Evolutionary conservation across 2,797 vertebrate genomes (phyloP), one percentile per base, ranked within the genome.

Genomic region (Tarsius wallacei): DNA sequence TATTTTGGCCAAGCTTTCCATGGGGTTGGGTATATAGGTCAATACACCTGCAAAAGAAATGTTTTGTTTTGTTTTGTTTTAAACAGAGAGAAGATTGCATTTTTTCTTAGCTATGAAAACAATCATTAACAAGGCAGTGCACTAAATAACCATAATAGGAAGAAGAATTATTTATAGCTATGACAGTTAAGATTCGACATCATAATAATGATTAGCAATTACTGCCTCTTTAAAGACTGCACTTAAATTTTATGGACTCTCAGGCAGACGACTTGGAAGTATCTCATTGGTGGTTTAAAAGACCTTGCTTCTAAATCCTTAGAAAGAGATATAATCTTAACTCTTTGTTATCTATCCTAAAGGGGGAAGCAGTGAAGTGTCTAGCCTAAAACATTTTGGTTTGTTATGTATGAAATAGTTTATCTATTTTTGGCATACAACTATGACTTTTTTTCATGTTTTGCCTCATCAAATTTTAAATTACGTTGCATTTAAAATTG

Each of bases 131-230:
- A 76, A 3, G 28, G 0, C 21, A 85, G 64, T 59, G 2, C 3
- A 68, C 36, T 87, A 81, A 85, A 63, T 82, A 85, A 36, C 5
- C 12, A 57, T 64, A 66, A 53, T 26, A 31, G 28, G 17, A 70
- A 57, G 26, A 51, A 94, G 22, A 49, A 86, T 90, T 68, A 74
- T 85, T 90, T 94, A 91, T 53, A 73, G 49, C 8, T 63, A 11
- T 63, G 49, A 89, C 4, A 68, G 66, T 82, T 93, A 73, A 94
- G 51, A 77, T 74, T 93, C 51, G 81, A 10, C 16, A 84, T 93
- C 36, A 95, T 81, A 95, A 33, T 92, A 90, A 93, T 53, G 64
- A 87, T 88, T 57, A 82, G 14, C 47, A 87, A 68, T 85, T 92
- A 87, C 36, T 78, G 28, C 63, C 21, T 94, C 81, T 93, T 80